Evolutionary conservation across 30 jellyfish, hydroid and myxozoan genomes (phyloP), one percentile per base, ranked within the genome.

Genomic region (Aurelia sp.): DNA sequence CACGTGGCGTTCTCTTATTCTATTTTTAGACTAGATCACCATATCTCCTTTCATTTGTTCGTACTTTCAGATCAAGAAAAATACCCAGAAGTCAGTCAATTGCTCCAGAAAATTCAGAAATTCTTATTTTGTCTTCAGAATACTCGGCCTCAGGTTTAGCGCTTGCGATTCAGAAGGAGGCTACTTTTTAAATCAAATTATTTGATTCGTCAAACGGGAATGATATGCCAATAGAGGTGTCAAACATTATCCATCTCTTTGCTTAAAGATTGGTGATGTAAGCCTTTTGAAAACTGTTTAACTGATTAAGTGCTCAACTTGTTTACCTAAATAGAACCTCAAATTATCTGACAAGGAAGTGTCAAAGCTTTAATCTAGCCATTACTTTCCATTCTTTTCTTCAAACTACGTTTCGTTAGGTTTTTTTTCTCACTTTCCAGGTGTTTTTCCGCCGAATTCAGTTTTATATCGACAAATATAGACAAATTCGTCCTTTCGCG

Each of bases 381-480:
- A 59, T 59, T 59, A 18, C 3, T 59, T 59, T 78, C 31, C 62
- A 44, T 50, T 60, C 67, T 57, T 76, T 76, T 18, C 40, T 44
- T 59, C 47, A 2, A 17, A 33, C 59, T 15, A 21, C 30, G 47
- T 4, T 13, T 59, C 41, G 19, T 13, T 12, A 22, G 76, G 20
- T 18, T 62, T 31, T 59, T 23, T 19, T 30, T 40, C 76, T 11
- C 86, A 61, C 76, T 6, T 76, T 76, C 62, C 27, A n/a, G 74
- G 68, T 58, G 86, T 13, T 61, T 76, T 76, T 58, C 86, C 86
- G 86, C 60, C 30, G 31, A 11, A 74, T 71, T 19, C 44, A 23
- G 47, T 57, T 11, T 74, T 37, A 57, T 51, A 53, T 52, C 73
- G 62, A 74, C 57, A 44, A 61, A 37, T 60, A 44, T 13, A n/a